Evolutionary conservation across 2,888 invertebrate species (phyloP), one percentile per base, ranked within the genome.

Genomic region (Tipula helvola): DNA sequence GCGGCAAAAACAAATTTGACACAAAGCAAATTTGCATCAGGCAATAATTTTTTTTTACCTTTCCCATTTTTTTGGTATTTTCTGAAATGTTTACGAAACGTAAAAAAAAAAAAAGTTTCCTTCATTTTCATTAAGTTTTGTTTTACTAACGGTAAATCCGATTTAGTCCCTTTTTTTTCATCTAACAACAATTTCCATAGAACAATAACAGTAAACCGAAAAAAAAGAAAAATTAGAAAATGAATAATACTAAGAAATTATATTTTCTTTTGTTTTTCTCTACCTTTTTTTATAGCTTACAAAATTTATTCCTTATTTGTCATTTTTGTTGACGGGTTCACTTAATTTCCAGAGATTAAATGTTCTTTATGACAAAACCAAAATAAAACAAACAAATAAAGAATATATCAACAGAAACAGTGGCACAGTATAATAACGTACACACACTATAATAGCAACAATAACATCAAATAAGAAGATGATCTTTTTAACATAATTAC

Each of bases 291-390:
- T 83, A n/a, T 84, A 84, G 41, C 84, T 39, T n/a, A 16, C 41
- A 84, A 84, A 36, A 84, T 84, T 84, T 84, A 39, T 84, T 84
- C 84, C 84, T 84, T 41, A 84, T 84, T 84, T 84, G 84, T 84
- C 84, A 84, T 84, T 84, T 41, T 84, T 39, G 84, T 84, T 84
- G 84, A 84, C 84, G 41, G 36, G 36, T 84, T 84, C 39, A 84
- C 84, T 84, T 84, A 84, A 36, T 84, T 84, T 84, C 39, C 84
- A 71, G 71, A 71, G 71, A 71, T 71, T 71, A 71, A 71, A 71
- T 71, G 71, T 71, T 71, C 71, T 71, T 71, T 71, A 71, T 8
- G 71, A 71, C 71, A 18, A 71, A 71, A 71, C 71, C 71, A 71
- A 71, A 71, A 71, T 71, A 71, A 71, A 28, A 71, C 28, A 71